phyloP scores from a whole-genome alignment of 2,888 invertebrate species.

The Bellardia bayeri region DNA sequence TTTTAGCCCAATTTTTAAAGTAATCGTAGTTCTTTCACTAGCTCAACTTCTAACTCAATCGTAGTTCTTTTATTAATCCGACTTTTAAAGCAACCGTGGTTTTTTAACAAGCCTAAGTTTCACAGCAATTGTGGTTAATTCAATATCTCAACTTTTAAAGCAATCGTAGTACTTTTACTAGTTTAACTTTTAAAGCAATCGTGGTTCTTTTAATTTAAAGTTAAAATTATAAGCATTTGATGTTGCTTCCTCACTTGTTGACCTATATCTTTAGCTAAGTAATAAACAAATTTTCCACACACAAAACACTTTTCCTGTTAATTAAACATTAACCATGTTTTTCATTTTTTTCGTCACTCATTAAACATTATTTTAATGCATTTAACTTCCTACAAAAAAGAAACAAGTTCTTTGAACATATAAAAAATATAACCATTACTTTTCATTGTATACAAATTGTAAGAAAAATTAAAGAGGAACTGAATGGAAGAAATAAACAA shows the following conservation, averaged over 20 bases:
- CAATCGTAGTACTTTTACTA: no score
- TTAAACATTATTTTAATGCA: slow-evolving; percentile 39
- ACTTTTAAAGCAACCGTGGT: no score
- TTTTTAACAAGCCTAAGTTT: no score
- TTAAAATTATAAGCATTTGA: no score
- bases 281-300: not conserved
- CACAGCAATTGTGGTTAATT: no score
- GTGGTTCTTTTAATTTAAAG: no score
- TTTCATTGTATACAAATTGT: slow-evolving; percentile 41
- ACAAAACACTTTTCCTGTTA: slow-evolving; percentile 29
- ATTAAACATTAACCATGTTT: slow-evolving; percentile 9
- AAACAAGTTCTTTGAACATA: not conserved
- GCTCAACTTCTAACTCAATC: no score
- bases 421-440: not conserved
- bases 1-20: no score
- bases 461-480: slow-evolving; percentile 6
- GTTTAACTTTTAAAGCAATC: no score
- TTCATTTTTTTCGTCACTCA: not conserved
- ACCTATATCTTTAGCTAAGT: not conserved
- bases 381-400: slow-evolving; percentile 47
- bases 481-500: not conserved
- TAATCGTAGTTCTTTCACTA: no score
- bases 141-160: no score
- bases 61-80: no score
- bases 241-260: not conserved